phyloP scores from a whole-genome alignment of 2,797 vertebrate species.

The Coracias cyanogaster region DNA sequence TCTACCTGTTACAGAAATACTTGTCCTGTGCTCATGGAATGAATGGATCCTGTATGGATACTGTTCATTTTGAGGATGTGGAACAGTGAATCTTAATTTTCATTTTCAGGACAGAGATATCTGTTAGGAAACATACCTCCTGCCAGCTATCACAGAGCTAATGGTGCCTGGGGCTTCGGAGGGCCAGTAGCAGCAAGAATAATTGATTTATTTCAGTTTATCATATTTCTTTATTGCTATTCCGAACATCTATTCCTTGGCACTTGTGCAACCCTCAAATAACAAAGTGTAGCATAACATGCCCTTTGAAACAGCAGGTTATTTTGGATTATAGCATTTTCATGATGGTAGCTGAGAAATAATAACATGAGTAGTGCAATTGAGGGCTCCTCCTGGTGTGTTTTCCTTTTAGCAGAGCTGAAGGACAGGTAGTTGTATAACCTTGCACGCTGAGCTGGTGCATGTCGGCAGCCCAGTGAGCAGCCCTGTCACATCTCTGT shows the following conservation, averaged over 20 bases:
- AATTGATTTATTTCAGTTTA: not conserved
- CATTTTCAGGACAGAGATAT: not conserved
- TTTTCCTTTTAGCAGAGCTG: not conserved
- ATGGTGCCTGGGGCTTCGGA: not conserved
- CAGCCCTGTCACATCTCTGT: not conserved
- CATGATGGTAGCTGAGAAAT: not conserved
- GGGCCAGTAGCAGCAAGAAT: not conserved
- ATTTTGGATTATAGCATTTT: slow-evolving; percentile 33
- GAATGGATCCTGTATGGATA: not conserved
- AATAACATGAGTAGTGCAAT: not conserved
- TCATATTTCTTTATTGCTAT: not conserved
- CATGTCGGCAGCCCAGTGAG: not conserved
- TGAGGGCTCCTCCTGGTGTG: slow-evolving; percentile 22
- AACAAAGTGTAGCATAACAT: not conserved
- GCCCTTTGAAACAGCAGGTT: not conserved
- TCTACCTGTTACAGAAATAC: not conserved
- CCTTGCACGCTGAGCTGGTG: not conserved
- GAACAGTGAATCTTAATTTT: not conserved
- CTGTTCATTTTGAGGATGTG: not conserved
- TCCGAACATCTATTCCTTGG: not conserved
- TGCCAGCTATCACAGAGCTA: not conserved
- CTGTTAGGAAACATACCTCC: not conserved
- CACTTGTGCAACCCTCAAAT: not conserved
- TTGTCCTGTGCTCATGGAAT: not conserved
- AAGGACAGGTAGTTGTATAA: slow-evolving; percentile 28